Base-by-base conservation (phyloP, 2,888 invertebrate genomes). In the Drosophila subsilvestris region DNA sequence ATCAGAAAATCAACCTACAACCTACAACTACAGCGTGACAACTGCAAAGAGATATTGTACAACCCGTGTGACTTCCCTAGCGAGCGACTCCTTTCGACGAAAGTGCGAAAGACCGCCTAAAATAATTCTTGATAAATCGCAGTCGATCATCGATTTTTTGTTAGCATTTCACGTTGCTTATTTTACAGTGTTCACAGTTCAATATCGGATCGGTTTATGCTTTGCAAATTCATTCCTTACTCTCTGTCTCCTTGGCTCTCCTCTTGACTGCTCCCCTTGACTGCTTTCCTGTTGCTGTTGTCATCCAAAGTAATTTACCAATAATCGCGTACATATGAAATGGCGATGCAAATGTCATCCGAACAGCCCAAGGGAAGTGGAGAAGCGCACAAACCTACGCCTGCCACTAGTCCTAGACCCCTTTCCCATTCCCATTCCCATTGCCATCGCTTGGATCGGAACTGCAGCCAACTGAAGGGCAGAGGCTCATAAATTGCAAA, bases 401-500 rank as follows among this genome's bases (percentile, higher is more conserved):
- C 32, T 14, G 14, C 25, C 9, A 25, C 49, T 42, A 27, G 29
- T 22, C 45, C 9, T 7, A 20, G 18, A 32, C n/a, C 22, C 18
- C 14, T 7, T 9, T n/a, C 17, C 22, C 27, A 8, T 2, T 3
- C 22, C 18, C 14, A 12, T 9, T n/a, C 17, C 22, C 27, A 8
- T 2, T 3, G 9, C 8, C 27, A 27, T 1, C 27, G 9, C 27
- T 27, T 37, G 12, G 32, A 32, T 1, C 32, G 32, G 32, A 32
- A 2, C 32, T 32, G 32, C 12, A 14, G 32, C n/a, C 58, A 7
- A 12, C 22, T 2, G 45, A 12, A 22, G 29, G 18, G n/a, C 29
- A 76, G 66, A 50, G 70, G 74, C 81, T 77, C 90, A 90, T 90
- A 90, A 90, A 90, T 90, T 90, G 82, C 84, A 87, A 89, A 89